These are phyloP conservation scores for Pygoscelis adeliae DNA, from an alignment of 2,113 vertebrate genomes.

Conservation along the genomic window DNA sequence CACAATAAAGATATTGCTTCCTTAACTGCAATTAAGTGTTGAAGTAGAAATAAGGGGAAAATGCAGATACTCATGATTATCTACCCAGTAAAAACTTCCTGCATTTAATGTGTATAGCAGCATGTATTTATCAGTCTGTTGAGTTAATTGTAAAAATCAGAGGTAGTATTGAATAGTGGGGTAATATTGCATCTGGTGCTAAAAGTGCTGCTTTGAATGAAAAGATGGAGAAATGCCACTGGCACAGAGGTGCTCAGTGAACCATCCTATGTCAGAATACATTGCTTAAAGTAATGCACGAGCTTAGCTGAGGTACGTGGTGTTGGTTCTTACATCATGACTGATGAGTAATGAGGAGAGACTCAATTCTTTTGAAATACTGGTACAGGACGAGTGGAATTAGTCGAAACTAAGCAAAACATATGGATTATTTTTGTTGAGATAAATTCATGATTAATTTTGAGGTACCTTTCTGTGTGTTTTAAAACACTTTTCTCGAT, in stretches of 20 bases:
- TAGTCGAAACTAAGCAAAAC: background rate
- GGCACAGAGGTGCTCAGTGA: conserved; percentile 56
- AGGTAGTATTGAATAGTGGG: conserved; percentile 92
- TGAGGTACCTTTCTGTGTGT: conserved; percentile 62
- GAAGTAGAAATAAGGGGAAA: conserved; percentile 67
- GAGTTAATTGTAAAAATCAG: conserved; percentile 85
- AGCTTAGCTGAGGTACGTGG: conserved; percentile 87
- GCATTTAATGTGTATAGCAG: conserved; percentile 86
- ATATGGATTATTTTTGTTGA: conserved; percentile 33
- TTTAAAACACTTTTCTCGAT: conserved; percentile 18
- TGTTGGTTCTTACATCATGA: conserved; percentile 74
- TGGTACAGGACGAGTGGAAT: background rate
- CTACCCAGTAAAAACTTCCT: conserved; percentile 75
- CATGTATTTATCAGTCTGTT: conserved; percentile 82
- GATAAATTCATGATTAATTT: conserved; percentile 28
- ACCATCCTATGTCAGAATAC: conserved; percentile 78
- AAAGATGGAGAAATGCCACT: conserved; percentile 72
- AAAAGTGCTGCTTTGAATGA: conserved; percentile 82
- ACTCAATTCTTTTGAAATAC: conserved; percentile 56
- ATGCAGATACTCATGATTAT: conserved; percentile 70
- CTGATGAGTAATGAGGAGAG: conserved; percentile 52
- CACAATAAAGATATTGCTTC: conserved; percentile 78
- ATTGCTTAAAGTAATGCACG: conserved; percentile 75
- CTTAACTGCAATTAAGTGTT: conserved; percentile 79
- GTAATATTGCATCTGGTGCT: conserved; percentile 86